These are phyloP conservation scores for Metallyticus violacea DNA, from an alignment of 2,888 invertebrate genomes.

Conservation along the genomic window DNA sequence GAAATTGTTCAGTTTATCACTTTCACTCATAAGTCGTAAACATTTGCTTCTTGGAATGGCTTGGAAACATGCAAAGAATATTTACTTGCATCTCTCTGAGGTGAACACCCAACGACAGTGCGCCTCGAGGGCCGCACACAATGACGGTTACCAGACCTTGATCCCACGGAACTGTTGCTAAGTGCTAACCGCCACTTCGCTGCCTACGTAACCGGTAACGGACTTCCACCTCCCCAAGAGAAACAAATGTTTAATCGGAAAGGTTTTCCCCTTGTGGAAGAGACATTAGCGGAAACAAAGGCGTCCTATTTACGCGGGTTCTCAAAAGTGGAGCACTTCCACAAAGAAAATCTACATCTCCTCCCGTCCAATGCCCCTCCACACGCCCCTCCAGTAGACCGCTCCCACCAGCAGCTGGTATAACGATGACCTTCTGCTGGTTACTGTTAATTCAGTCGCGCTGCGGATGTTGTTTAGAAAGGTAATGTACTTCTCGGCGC, in stretches of 20 bases:
- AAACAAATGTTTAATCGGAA: not conserved
- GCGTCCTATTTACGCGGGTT: not conserved
- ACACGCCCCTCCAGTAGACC: no score
- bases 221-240: not conserved
- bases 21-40: no score
- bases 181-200: not conserved
- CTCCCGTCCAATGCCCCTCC: not conserved
- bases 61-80: no score
- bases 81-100: no score
- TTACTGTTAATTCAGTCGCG: not conserved
- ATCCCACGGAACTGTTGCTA: not conserved
- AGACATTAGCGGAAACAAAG: not conserved
- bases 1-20: no score
- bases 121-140: not conserved
- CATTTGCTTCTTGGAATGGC: no score
- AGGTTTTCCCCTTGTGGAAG: not conserved
- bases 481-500: not conserved
- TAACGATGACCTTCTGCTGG: not conserved
- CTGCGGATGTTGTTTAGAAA: not conserved
- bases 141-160: not conserved
- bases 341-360: not conserved
- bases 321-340: not conserved
- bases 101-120: not conserved
- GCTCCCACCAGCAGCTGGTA: not conserved
- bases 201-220: not conserved